A percentile compares a stretch with the other conserved stretches of the same genome.
Evolutionary conservation across 2,797 vertebrate genomes (phyloP).

Genomic region (Schizothorax lantsangensis): DNA sequence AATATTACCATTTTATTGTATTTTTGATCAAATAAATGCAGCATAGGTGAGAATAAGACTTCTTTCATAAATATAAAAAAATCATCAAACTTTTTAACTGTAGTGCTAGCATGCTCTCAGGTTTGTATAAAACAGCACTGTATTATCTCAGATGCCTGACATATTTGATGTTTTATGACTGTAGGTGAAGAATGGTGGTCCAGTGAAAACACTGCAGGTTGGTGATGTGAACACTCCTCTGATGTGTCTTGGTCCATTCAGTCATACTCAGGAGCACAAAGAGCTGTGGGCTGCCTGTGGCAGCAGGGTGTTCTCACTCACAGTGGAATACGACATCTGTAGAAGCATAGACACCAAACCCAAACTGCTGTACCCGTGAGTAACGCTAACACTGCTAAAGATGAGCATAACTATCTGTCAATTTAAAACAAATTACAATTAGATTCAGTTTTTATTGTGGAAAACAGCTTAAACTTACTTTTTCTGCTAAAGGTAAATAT

Average conservation of each 20-base stretch:
- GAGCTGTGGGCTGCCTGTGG: slow-evolving; percentile 91
- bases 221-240: slow-evolving; percentile 87
- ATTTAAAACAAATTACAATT: not conserved
- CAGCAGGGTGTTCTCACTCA: slow-evolving; percentile 85
- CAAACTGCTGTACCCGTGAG: slow-evolving; percentile 82
- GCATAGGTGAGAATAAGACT: not conserved
- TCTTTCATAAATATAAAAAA: too few species aligned
- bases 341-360: slow-evolving; percentile 88
- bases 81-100: too few species aligned
- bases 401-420: not conserved
- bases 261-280: slow-evolving; percentile 79
- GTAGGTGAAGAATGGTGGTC: slow-evolving; percentile 74
- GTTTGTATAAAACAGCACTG: not conserved
- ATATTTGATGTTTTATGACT: not conserved
- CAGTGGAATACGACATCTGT: slow-evolving; percentile 83
- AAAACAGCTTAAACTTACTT: not conserved
- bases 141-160: not conserved
- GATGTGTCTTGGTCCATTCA: slow-evolving; percentile 85
- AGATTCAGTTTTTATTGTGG: not conserved
- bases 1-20: not conserved
- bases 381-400: slow-evolving; percentile 35
- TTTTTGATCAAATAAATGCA: not conserved
- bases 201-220: slow-evolving; percentile 83
- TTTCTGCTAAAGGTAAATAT: not conserved
- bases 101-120: not conserved